These are phyloP conservation scores for Jaculus jaculus DNA, from an alignment of 2,113 vertebrate genomes.

Conservation along the genomic window DNA sequence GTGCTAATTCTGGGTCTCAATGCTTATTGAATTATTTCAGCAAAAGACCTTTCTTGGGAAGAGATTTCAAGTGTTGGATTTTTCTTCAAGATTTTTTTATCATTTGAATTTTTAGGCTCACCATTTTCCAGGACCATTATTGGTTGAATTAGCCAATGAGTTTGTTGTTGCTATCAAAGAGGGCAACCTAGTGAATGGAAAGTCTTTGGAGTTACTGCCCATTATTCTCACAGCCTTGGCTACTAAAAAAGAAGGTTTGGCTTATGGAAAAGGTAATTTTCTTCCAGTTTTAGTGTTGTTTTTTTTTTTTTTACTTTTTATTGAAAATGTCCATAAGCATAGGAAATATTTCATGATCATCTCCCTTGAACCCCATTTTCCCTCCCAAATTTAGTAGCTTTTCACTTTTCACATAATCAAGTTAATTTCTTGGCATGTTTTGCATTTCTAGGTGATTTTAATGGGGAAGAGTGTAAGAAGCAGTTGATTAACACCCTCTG, in stretches of 20 bases:
- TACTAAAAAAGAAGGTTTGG: slow-evolving; percentile 87
- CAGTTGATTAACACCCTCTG: slow-evolving; percentile 96
- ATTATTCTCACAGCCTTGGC: slow-evolving; percentile 91
- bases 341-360: no score
- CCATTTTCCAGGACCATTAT: slow-evolving; percentile 84
- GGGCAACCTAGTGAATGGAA: slow-evolving; percentile 90
- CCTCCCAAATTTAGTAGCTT: no score
- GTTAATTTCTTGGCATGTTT: slow-evolving; percentile 32
- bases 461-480: slow-evolving; percentile 95
- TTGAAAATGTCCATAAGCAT: no score
- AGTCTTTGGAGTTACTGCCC: slow-evolving; percentile 95
- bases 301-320: no score
- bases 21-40: not conserved
- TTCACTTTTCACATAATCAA: not conserved
- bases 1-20: not conserved
- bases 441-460: slow-evolving; percentile 89
- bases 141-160: slow-evolving; percentile 90
- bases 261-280: slow-evolving; percentile 92
- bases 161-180: slow-evolving; percentile 91
- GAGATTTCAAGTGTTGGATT: not conserved
- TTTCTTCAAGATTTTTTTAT: slow-evolving; percentile 30
- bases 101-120: slow-evolving; percentile 85
- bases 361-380: no score
- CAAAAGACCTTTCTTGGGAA: not conserved
- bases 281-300: not conserved